Evolutionary conservation across 2,797 vertebrate genomes (phyloP).

Genomic region (Todus mexicanus): DNA sequence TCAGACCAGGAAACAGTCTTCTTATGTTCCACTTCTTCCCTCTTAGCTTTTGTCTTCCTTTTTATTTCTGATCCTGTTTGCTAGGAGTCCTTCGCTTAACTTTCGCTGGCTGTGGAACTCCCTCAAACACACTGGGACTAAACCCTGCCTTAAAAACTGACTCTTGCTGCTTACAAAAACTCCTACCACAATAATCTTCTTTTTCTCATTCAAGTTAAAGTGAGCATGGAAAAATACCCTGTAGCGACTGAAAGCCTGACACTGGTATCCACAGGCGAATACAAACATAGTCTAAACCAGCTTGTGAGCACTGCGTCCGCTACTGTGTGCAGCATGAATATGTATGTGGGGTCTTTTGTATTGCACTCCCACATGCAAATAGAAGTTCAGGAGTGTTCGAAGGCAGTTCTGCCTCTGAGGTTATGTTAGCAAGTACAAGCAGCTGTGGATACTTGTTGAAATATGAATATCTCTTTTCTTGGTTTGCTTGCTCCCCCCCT

Average conservation of each 20-base stretch:
- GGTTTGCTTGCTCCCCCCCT: slow-evolving; percentile 55
- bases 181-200: neutral
- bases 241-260: neutral
- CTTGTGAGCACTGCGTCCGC: neutral
- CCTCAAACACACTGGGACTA: neutral
- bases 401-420: neutral
- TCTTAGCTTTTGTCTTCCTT: neutral
- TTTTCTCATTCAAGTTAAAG: neutral
- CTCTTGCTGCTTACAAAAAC: neutral
- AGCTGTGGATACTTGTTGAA: neutral
- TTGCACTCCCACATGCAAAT: neutral
- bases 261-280: neutral
- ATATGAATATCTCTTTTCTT: neutral
- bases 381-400: neutral
- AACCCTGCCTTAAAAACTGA: neutral
- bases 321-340: neutral
- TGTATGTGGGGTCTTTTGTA: neutral
- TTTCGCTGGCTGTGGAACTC: neutral
- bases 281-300: neutral
- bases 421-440: neutral
- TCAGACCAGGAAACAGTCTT: neutral
- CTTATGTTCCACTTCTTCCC: neutral
- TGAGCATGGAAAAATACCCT: neutral
- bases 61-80: neutral
- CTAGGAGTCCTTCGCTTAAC: neutral